A percentile compares a stretch with the other conserved stretches of the same genome.
phyloP scores from a whole-genome alignment of 2,113 vertebrate genomes.

The Zapus hudsonius region DNA sequence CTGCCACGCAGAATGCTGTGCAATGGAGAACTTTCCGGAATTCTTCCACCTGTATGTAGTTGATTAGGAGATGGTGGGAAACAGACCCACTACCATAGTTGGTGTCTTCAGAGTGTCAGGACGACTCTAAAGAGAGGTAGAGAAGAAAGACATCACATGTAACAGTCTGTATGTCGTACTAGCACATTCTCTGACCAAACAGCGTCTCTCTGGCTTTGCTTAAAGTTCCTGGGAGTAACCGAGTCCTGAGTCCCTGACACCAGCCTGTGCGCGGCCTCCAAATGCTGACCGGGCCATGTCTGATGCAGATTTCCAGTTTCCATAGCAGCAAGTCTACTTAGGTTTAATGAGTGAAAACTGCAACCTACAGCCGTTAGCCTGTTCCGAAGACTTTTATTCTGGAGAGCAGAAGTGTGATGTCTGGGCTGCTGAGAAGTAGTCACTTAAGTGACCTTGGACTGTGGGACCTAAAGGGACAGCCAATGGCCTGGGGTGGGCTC shows the following conservation, averaged over 20 bases:
- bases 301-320: conserved; percentile 51
- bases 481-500: conserved; percentile 20
- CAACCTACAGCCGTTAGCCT: background rate
- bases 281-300: background rate
- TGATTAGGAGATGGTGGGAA: background rate
- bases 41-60: too few species aligned
- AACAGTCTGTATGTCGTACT: rapidly evolving
- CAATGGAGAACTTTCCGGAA: background rate
- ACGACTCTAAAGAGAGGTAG: background rate
- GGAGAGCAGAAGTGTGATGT: conserved; percentile 55
- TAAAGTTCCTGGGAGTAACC: conserved; percentile 25
- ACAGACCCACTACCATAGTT: background rate
- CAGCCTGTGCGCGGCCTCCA: background rate
- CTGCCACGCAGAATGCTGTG: background rate
- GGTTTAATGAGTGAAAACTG: conserved; percentile 59
- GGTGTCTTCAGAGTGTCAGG: background rate
- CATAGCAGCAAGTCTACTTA: conserved; percentile 63
- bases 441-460: background rate
- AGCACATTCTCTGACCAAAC: background rate
- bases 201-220: conserved; percentile 27
- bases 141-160: background rate
- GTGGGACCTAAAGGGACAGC: conserved; percentile 48
- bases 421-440: background rate
- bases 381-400: conserved; percentile 39
- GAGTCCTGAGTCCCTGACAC: background rate